Evolutionary conservation across 2,113 vertebrate genomes (phyloP), one percentile per base, ranked within the genome.

Genomic region (Lamprotornis superbus): DNA sequence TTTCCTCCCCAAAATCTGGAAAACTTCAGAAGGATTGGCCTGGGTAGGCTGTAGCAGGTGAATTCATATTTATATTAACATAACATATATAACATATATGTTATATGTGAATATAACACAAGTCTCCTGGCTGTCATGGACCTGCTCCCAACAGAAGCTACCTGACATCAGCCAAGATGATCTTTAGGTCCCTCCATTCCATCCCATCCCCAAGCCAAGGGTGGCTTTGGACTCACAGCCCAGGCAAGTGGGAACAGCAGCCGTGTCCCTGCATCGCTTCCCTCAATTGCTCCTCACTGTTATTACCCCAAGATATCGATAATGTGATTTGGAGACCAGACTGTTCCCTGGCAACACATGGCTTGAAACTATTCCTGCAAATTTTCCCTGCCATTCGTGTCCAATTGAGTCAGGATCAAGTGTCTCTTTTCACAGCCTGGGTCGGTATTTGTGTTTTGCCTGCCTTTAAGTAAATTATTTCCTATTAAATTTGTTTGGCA

Each of bases 321-420:
- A 96, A 25, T 15, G 39, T 22, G 52, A 94, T 96, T 95, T 91
- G 93, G 74, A 70, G 94, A 23, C 63, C 20, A 69, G 95, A 40
- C 77, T 76, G 97, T 97, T 96, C 97, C 97, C 95, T 90, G 91
- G 97, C 97, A 98, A 98, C 97, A 87, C 39, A 23, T 15, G 50
- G 83, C 92, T 94, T 83, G 79, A 97, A 96, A 88, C 68, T 60
- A 65, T 93, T 95, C 94, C 96, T 86, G 88, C 93, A 57, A 74
- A 97, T 97, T 95, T 97, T 68, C 94, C 91, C 87, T 95, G 87
- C 95, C 95, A 52, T 91, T 97, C 28, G 1, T 23, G 39, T 92
- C 92, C 95, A 83, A 87, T 92, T 93, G 95, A 95, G 94, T 75
- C 60, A 68, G 86, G 71, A 64, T 95, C 91, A 94, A 98, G 97